These are phyloP conservation scores for Erebia palarica DNA, from an alignment of 2,888 invertebrate genomes.

Conservation along the genomic window DNA sequence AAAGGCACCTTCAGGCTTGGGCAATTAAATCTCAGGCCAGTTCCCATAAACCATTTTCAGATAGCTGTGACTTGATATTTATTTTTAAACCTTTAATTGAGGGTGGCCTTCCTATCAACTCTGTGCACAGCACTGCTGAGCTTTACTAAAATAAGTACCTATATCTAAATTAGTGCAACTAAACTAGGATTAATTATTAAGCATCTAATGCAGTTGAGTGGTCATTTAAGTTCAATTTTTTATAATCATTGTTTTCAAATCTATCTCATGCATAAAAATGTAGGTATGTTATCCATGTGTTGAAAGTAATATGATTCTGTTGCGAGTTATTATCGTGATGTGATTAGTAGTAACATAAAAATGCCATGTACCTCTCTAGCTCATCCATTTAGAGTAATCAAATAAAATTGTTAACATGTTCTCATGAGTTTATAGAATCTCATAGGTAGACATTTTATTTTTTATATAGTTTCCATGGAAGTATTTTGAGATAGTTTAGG, in stretches of 20 bases:
- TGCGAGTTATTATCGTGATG: slow-evolving; percentile 29
- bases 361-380: slow-evolving; percentile 37
- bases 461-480: slow-evolving; percentile 45
- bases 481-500: slow-evolving; percentile 54
- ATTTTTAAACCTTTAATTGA: background rate
- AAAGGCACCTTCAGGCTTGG: no score
- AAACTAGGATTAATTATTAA: slow-evolving; percentile 14
- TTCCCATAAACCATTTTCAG: no score
- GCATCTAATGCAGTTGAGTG: slow-evolving; percentile 33
- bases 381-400: slow-evolving; percentile 36
- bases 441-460: slow-evolving; percentile 57
- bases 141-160: slow-evolving; percentile 4
- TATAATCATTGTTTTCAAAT: slow-evolving; percentile 11
- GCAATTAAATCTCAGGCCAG: no score
- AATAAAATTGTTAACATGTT: slow-evolving; percentile 41
- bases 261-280: slow-evolving; percentile 1
- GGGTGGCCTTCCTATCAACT: background rate
- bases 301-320: slow-evolving; percentile 27
- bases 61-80: no score
- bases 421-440: slow-evolving; percentile 52
- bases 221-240: slow-evolving; percentile 11
- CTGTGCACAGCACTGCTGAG: slow-evolving; percentile 5
- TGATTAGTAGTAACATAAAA: slow-evolving; percentile 24
- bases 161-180: background rate
- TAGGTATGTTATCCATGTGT: slow-evolving; percentile 20